Evolutionary conservation across 2,888 invertebrate genomes (phyloP), one percentile per base, ranked within the genome.

Genomic region (Notocelia uddmanniana): DNA sequence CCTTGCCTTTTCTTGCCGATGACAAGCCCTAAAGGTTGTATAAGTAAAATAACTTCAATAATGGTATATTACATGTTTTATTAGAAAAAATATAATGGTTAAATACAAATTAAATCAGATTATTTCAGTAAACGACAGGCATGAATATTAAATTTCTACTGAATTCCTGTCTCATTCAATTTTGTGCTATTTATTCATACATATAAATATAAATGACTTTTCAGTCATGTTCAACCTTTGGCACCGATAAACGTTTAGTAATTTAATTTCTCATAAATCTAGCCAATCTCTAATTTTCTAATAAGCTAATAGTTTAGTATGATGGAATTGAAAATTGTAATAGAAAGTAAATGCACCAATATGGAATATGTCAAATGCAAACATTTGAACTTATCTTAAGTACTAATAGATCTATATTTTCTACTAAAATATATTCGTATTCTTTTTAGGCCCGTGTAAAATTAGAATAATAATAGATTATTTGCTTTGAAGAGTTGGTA

Each of bases 1-100:
- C 13, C 0, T 41, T 11, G 37, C 13, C 13, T 15, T 11, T 34
- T 34, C 34, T 34, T 11, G 34, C 1, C 34, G 11, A 3, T 13
- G 5, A 41, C n/a, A 8, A n/a, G 45, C 45, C n/a, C 15, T 41
- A 48, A 23, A 9, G 23, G 26, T 26, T 8, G n/a, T n/a, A 26
- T 52, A 45, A 18, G 2, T 19, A n/a, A 66, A 66, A 45, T 9
- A 26, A 54, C 21, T 18, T 26, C 15, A n/a, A 63, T 34, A 41
- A 23, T 23, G 10, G n/a, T 31, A 72, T 72, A 57, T 57, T 72
- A 62, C 34, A 50, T 55, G 13, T 72, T 72, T 72, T 62, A 60
- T 72, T 68, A 72, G 55, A 72, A 72, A 72, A 72, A 60, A 72
- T 68, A 72, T 71, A 67, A 71, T 72, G 67, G 52, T 72, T 72